phyloP scores from a whole-genome alignment of 2,888 invertebrate genomes.

The Frankliniella intonsa region DNA sequence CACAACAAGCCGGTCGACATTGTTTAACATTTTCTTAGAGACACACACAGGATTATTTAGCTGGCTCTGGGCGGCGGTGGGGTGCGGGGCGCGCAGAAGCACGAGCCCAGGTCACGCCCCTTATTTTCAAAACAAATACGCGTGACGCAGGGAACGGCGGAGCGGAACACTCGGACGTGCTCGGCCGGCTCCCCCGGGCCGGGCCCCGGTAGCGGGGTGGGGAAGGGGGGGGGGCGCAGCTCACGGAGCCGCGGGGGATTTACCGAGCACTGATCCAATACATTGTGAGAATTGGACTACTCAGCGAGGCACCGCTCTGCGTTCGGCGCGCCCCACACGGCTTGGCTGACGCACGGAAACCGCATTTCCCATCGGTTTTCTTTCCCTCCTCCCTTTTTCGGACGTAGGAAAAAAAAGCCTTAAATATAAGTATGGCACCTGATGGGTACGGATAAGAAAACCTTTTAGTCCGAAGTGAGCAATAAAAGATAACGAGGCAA shows the following conservation, averaged over 20 bases:
- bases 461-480: background rate
- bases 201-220: background rate
- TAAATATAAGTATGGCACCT: no score
- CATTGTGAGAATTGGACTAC: background rate
- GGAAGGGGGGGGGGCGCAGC: background rate
- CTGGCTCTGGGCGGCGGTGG: background rate
- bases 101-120: background rate
- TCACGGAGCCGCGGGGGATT: background rate
- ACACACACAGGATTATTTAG: background rate
- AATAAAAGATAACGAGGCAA: background rate
- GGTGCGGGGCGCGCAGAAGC: background rate
- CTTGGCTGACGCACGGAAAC: no score
- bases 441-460: no score
- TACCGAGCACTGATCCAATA: background rate
- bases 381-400: no score
- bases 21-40: background rate
- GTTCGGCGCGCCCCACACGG: no score
- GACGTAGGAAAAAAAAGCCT: no score
- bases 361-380: no score
- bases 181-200: no score
- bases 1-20: background rate
- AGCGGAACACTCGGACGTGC: background rate
- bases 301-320: background rate
- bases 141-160: background rate
- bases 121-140: slow-evolving; percentile 8